Percentiles rank a stretch among this genome's conserved stretches.
Conservation (phyloP, 2,797 vertebrate species). For the Pelodytes ibericus region DNA sequence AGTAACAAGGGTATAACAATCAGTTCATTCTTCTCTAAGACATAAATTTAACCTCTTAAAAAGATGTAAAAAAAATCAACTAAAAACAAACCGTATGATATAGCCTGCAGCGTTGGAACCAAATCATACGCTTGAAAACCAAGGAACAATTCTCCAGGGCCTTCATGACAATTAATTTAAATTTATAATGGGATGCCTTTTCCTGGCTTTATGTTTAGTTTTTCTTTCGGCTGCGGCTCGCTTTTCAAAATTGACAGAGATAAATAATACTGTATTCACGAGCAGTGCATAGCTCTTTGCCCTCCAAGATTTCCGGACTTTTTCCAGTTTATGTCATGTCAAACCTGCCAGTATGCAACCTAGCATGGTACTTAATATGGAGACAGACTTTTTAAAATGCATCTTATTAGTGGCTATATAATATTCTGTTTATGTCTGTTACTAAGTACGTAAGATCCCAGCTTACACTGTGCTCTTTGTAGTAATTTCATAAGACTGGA, state of each 20-base stretch:
- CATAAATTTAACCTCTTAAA: constrained; percentile 26
- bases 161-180: constrained; percentile 44
- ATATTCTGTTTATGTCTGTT: too few relatives aligned
- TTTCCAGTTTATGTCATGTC: neutral
- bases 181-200: constrained; percentile 39
- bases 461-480: too few relatives aligned
- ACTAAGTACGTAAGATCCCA: too few relatives aligned
- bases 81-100: constrained; percentile 13
- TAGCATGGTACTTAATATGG: neutral
- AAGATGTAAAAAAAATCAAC: neutral
- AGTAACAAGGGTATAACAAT: constrained; percentile 30
- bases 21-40: constrained; percentile 36
- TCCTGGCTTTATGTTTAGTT: constrained; percentile 26
- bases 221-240: constrained; percentile 7
- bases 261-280: constrained; percentile 30
- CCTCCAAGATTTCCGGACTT: neutral
- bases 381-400: neutral
- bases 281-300: constrained; percentile 4
- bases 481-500: neutral
- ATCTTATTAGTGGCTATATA: neutral
- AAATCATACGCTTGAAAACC: constrained; percentile 25
- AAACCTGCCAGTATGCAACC: neutral
- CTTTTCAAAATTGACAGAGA: constrained; percentile 17
- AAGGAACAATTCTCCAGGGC: constrained; percentile 21
- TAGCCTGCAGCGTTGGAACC: constrained; percentile 44